Conservation (phyloP, 37 sponge, comb jelly and placozoan genomes). For the Bolinopsis microptera region DNA sequence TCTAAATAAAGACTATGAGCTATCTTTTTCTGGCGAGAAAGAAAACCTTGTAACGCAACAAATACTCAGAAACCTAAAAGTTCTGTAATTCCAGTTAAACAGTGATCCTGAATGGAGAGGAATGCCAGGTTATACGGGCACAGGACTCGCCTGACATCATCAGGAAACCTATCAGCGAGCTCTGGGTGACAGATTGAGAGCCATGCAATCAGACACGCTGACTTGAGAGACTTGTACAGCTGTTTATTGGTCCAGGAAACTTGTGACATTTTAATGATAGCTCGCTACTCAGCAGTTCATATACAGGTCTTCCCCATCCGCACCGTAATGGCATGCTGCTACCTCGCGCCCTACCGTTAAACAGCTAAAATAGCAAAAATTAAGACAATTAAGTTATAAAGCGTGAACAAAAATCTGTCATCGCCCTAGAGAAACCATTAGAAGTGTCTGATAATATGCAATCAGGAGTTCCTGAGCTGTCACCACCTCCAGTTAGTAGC, state of each 20-base stretch:
- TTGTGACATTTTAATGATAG: background rate
- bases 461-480: background rate
- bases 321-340: background rate
- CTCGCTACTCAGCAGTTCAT: background rate
- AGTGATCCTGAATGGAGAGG: background rate
- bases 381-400: background rate
- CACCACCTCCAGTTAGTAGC: background rate
- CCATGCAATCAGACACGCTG: background rate
- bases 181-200: background rate
- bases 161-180: background rate
- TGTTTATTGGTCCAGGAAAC: background rate
- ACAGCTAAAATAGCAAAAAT: background rate
- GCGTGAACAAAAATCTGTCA: slow-evolving; percentile 43
- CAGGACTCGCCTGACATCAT: background rate
- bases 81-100: background rate
- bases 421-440: background rate
- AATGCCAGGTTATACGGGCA: background rate
- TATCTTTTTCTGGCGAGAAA: background rate
- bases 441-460: background rate
- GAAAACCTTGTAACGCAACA: background rate
- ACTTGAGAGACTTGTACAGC: background rate
- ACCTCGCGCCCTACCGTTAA: background rate
- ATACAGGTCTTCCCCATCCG: background rate
- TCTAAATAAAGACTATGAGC: background rate
- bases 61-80: background rate